phyloP scores from a whole-genome alignment of 2,797 vertebrate species.

The Lacerta viridis region DNA sequence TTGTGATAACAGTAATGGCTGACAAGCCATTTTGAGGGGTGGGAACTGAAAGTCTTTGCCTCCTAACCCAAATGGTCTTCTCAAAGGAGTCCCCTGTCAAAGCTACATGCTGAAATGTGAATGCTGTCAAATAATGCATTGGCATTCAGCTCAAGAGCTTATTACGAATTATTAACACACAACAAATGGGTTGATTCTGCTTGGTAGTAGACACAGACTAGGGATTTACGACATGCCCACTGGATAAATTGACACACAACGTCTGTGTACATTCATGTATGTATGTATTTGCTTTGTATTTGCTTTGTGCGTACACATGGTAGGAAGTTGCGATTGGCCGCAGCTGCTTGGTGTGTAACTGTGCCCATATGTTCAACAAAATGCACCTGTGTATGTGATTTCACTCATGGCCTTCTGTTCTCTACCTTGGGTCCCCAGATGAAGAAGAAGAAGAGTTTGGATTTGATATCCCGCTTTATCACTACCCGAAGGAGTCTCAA shows the following conservation, averaged over 20 bases:
- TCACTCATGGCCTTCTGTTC: not conserved
- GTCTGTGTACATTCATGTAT: not conserved
- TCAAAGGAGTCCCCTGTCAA: not conserved
- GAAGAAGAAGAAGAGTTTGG: too few species aligned
- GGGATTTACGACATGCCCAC: not conserved
- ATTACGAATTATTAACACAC: not conserved
- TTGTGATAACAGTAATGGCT: not conserved
- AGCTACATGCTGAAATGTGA: not conserved
- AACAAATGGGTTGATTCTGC: not conserved
- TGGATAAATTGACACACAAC: not conserved
- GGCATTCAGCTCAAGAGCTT: not conserved
- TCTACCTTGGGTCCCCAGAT: too few species aligned
- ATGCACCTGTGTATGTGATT: not conserved
- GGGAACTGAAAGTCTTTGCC: not conserved
- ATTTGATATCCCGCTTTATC: too few species aligned
- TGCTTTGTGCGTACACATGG: not conserved
- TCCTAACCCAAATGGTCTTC: not conserved
- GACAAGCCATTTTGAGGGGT: not conserved
- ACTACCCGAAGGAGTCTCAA: too few species aligned
- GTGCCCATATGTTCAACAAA: not conserved
- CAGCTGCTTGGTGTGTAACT: not conserved
- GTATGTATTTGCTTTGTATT: not conserved
- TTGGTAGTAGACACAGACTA: not conserved
- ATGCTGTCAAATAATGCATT: not conserved
- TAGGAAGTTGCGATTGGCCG: not conserved